Evolutionary conservation across 2,113 vertebrate genomes (phyloP).

Genomic region (Lampris megalopsis): DNA sequence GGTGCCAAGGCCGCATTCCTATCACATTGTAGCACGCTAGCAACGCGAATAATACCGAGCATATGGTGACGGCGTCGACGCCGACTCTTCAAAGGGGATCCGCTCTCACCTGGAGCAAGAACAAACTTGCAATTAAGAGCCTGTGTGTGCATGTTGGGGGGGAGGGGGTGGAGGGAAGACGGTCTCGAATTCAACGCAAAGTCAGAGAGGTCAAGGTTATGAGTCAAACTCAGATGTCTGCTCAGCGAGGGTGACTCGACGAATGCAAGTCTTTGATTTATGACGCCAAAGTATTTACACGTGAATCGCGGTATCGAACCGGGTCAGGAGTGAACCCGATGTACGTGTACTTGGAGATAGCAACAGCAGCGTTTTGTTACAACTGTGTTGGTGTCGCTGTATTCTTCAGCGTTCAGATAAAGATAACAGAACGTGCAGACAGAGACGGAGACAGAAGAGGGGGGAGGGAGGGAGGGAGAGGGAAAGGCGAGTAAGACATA

Average conservation of each 20-base stretch:
- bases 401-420: conserved; percentile 6
- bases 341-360: conserved; percentile 12
- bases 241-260: neutral
- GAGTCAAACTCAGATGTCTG: conserved; percentile 5
- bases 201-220: conserved; percentile 41
- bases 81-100: conserved; percentile 65
- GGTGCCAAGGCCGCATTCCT: conserved; percentile 62
- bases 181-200: conserved; percentile 56
- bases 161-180: conserved; percentile 7
- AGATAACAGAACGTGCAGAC: neutral
- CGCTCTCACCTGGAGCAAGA: conserved; percentile 65
- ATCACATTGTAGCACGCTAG: conserved; percentile 51
- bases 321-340: conserved; percentile 1
- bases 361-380: neutral
- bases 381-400: conserved; percentile 20
- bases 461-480: conserved; percentile 18
- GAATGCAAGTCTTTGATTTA: neutral
- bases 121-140: conserved; percentile 54
- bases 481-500: neutral
- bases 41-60: conserved; percentile 72
- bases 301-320: neutral
- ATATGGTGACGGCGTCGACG: conserved; percentile 68
- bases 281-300: neutral
- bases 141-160: neutral
- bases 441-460: conserved; percentile 4